Evolutionary conservation across 1,140 invertebrate species (phyloP).

Genomic region (Myzus persicae): DNA sequence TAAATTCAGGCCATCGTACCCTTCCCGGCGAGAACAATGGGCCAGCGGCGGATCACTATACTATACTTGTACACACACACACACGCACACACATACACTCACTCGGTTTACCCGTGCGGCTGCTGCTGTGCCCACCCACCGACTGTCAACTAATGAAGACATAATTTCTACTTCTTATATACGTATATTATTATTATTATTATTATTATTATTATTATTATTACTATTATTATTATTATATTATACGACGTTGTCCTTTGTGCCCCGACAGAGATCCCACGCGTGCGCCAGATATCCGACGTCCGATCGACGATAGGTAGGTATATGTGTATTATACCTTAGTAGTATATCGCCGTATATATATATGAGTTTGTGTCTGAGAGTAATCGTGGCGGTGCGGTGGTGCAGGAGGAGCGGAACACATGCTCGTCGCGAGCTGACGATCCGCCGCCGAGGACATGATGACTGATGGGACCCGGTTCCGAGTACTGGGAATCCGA

Average conservation of each 20-base stretch:
- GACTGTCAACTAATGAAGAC: slow-evolving; percentile 58
- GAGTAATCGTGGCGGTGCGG: not conserved
- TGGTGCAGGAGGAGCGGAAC: not conserved
- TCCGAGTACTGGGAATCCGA: slow-evolving; percentile 50
- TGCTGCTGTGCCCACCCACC: slow-evolving; percentile 47
- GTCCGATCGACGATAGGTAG: slow-evolving; percentile 20
- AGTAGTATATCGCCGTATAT: not conserved
- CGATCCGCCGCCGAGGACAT: slow-evolving; percentile 53
- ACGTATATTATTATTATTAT: not conserved
- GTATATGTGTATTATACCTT: not conserved
- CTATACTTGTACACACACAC: not conserved
- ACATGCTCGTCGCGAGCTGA: slow-evolving; percentile 48
- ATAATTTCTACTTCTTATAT: slow-evolving; percentile 48
- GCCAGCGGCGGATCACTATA: not conserved
- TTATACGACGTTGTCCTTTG: slow-evolving; percentile 44
- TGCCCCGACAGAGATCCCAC: slow-evolving; percentile 49
- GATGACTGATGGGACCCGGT: slow-evolving; percentile 57
- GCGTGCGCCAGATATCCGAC: slow-evolving; percentile 17
- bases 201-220: not conserved
- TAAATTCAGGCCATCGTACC: slow-evolving; percentile 55
- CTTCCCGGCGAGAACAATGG: not conserved
- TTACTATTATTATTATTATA: slow-evolving; percentile 16
- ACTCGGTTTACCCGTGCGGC: not conserved
- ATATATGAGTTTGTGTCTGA: not conserved
- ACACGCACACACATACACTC: not conserved